Base-by-base conservation (phyloP, 2,797 vertebrate species). In the Miichthys miiuy region DNA sequence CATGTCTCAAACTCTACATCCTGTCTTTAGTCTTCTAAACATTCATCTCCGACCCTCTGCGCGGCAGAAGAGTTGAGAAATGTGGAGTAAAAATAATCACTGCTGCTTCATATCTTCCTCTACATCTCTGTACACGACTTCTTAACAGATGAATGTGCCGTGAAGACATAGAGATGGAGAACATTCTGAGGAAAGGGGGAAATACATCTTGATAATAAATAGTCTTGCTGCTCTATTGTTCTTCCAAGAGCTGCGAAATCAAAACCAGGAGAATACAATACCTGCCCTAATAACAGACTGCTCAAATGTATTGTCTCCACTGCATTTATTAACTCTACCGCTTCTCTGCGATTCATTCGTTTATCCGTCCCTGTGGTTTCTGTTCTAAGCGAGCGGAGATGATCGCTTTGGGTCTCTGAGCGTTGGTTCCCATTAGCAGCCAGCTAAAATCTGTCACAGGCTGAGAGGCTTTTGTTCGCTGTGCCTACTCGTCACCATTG, bases 231-330 rank as follows among this genome's bases (percentile, higher is more conserved):
- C 70, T 79, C 72, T 62, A 65, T 73, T 75, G 68, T 83, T 80
- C 80, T 67, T 67, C 56, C 52, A 67, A 68, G 44, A 73, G 75
- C 68, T 16, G 34, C 77, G 75, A 72, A 75, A 81, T 79, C 66
- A 54, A 78, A 79, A 75, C 71, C 69, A 2, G 2, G 54, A 69
- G 58, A 66, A 68, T 3, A 77, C 41, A 68, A 81, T 46, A 85
- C 52, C 60, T 76, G 72, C 80, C 16, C 77, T 81, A 85, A 81
- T 81, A 85, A 78, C 70, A 62, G 60, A 20, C 71, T 70, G 56
- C 60, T 57, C 41, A 52, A 63, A 68, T 68, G 4, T 48, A 78
- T 77, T 41, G 57, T 77, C 73, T 83, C 50, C 64, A n/a, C 46
- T 62, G 30, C 27, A 0, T 64, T 84, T 50, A 77, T 86, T 71